phyloP scores from a whole-genome alignment of 1,140 invertebrate genomes.

The Dufourea novaeangliae region DNA sequence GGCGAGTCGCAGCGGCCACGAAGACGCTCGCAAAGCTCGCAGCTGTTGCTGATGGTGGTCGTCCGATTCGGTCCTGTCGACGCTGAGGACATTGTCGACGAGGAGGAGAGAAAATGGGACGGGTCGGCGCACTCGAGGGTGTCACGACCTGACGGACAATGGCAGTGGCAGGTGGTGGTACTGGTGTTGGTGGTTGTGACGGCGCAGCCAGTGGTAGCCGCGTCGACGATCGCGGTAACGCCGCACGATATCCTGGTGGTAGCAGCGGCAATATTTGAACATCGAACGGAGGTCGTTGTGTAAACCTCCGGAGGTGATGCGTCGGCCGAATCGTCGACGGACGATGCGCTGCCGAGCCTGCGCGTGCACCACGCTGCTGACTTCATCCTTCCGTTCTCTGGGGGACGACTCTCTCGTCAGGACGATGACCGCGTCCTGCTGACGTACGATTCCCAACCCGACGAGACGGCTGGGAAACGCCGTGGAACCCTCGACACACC shows the following conservation, averaged over 20 bases:
- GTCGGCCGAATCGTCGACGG: slow-evolving; percentile 4
- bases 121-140: slow-evolving; percentile 3
- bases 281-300: background rate
- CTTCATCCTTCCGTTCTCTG: slow-evolving; percentile 37
- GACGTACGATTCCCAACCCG: background rate
- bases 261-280: background rate
- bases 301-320: slow-evolving; percentile 10
- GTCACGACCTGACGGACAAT: slow-evolving; percentile 6
- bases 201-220: slow-evolving; percentile 7
- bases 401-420: background rate
- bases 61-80: background rate
- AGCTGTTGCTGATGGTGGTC: background rate
- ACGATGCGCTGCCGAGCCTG: slow-evolving; percentile 11
- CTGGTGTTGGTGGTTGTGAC: background rate
- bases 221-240: background rate
- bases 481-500: background rate
- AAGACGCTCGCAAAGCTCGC: slow-evolving; percentile 55
- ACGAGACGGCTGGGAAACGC: background rate
- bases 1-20: slow-evolving; percentile 19
- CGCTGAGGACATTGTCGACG: background rate
- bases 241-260: no score
- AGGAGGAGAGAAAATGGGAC: background rate
- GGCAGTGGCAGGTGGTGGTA: slow-evolving; percentile 14
- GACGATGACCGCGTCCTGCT: background rate
- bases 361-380: slow-evolving; percentile 39